Percentiles rank a stretch among this genome's conserved stretches.
phyloP scores from a whole-genome alignment of 2,113 vertebrate genomes.

The Scomber japonicus region DNA sequence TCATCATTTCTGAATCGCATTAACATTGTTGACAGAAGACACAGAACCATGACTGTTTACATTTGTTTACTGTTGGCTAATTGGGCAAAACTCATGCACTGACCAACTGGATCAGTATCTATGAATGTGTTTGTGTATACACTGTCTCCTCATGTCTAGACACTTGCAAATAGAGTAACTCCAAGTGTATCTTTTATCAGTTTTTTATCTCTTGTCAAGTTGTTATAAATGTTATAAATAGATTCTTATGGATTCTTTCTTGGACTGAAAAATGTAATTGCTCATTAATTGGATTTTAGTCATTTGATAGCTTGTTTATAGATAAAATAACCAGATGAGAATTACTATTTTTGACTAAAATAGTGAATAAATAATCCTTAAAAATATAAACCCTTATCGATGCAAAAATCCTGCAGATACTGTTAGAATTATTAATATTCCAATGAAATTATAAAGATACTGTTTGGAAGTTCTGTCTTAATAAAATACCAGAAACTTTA shows the following conservation, averaged over 20 bases:
- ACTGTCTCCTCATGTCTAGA: not conserved
- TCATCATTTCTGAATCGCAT: not conserved
- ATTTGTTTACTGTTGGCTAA: constrained; percentile 43
- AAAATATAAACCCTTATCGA: not conserved
- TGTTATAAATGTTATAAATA: not conserved
- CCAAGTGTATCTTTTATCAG: not conserved
- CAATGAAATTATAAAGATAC: not conserved
- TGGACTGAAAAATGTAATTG: too few relatives aligned
- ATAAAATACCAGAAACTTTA: not conserved
- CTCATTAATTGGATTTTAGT: too few relatives aligned
- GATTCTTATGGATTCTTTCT: too few relatives aligned
- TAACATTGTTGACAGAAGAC: constrained; percentile 2
- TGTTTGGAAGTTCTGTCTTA: too few relatives aligned
- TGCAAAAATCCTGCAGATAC: not conserved
- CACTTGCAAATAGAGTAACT: not conserved
- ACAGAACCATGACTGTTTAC: constrained; percentile 20
- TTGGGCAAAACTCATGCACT: constrained; percentile 38
- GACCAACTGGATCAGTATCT: constrained; percentile 46
- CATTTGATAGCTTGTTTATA: too few relatives aligned
- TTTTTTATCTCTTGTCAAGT: not conserved
- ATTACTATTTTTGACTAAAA: too few relatives aligned
- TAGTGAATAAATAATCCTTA: too few relatives aligned
- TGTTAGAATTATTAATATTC: not conserved
- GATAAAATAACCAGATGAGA: too few relatives aligned
- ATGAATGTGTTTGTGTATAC: not conserved